phyloP scores from a whole-genome alignment of 2,888 invertebrate species.

The Automeris io region DNA sequence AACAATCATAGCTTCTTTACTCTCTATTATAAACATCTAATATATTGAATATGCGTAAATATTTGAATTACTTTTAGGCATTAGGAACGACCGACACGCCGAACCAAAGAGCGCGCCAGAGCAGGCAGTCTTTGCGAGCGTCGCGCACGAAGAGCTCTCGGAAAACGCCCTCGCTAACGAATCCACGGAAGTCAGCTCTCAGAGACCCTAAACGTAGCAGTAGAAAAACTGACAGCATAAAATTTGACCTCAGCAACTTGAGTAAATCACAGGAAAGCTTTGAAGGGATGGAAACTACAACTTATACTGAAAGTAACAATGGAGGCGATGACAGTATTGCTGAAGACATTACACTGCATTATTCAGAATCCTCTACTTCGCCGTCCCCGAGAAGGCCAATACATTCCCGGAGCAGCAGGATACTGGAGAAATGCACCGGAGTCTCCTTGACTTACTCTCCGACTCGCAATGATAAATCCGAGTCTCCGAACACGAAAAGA shows the following conservation, averaged over 20 bases:
- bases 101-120: conserved; percentile 15
- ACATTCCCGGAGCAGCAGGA: conserved; percentile 38
- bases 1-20: too few species aligned
- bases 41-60: not conserved
- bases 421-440: conserved; percentile 31
- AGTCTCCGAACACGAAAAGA: conserved; percentile 25
- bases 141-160: conserved; percentile 14
- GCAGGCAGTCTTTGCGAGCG: conserved; percentile 12
- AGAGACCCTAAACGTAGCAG: conserved; percentile 37
- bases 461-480: conserved; percentile 16
- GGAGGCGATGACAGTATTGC: conserved; percentile 16
- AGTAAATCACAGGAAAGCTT: conserved; percentile 15
- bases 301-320: conserved; percentile 5
- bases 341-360: conserved; percentile 36
- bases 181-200: conserved; percentile 54
- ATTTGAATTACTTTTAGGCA: conserved; percentile 16
- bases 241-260: conserved; percentile 61
- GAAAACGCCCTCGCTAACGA: conserved; percentile 22
- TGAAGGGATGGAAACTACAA: conserved; percentile 22
- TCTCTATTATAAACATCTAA: not conserved
- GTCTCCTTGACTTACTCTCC: conserved; percentile 13
- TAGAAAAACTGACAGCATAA: conserved; percentile 57
- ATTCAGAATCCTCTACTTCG: conserved; percentile 34
- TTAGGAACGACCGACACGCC: conserved; percentile 24
- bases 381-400: conserved; percentile 40